phyloP scores from a whole-genome alignment of 2,113 vertebrate genomes.

The Myocastor coypus region DNA sequence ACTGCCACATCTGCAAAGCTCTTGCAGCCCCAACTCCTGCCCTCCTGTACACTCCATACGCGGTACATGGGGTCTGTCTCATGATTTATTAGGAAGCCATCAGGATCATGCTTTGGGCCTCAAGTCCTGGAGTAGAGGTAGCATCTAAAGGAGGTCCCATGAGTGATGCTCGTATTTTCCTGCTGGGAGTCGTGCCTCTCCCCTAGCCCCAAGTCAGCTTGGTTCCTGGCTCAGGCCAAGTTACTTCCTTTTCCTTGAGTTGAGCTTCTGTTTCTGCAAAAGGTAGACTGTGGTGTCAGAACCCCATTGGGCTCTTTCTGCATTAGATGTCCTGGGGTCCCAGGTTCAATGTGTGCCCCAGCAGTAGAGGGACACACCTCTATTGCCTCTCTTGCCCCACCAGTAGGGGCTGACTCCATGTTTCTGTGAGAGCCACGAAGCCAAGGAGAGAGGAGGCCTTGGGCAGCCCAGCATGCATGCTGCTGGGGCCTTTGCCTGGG shows the following conservation, averaged over 20 bases:
- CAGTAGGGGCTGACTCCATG: not conserved
- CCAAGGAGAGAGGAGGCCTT: not conserved
- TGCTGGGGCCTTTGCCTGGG: not conserved
- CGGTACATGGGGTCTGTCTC: not conserved
- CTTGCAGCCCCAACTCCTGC: not conserved
- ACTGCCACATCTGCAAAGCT: no score
- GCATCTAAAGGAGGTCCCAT: rapidly evolving
- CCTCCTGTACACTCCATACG: not conserved
- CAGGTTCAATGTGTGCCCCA: not conserved
- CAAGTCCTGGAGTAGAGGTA: not conserved
- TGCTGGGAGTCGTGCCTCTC: not conserved
- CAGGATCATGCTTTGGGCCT: not conserved
- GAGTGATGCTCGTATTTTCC: not conserved
- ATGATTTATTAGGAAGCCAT: not conserved
- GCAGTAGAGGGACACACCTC: not conserved
- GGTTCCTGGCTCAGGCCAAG: not conserved
- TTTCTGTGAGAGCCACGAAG: not conserved
- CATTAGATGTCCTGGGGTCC: not conserved
- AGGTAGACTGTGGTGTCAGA: not conserved
- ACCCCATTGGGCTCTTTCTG: not conserved
- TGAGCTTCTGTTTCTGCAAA: not conserved
- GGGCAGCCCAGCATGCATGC: not conserved
- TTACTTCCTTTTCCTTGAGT: not conserved
- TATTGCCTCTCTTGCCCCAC: not conserved
- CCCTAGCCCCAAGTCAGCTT: not conserved